A percentile compares a stretch with the other conserved stretches of the same genome.
Conservation (phyloP, 2,888 invertebrate genomes). For the Campoplex nolae region DNA sequence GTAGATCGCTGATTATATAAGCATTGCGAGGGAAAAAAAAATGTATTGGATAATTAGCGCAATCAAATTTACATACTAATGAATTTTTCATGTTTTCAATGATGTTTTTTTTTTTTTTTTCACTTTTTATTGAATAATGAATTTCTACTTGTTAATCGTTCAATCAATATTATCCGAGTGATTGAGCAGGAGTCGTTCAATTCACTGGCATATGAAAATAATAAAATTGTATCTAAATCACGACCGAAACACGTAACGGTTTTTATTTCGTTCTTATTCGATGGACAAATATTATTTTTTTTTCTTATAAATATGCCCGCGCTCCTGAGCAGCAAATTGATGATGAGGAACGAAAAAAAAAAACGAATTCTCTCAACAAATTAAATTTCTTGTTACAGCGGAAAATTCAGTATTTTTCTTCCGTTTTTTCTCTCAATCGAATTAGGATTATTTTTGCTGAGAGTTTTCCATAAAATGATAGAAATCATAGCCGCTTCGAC, state of each 20-base stretch:
- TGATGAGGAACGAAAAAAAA: not conserved
- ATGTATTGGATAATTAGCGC: constrained; percentile 36
- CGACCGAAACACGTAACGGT: not conserved
- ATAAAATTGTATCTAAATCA: not conserved
- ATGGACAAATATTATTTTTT: not conserved
- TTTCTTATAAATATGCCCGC: not conserved
- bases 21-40: constrained; percentile 1
- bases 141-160: not conserved
- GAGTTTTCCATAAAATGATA: not conserved
- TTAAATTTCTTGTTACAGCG: not conserved
- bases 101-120: not conserved
- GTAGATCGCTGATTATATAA: constrained; percentile 38
- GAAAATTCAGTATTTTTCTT: not conserved
- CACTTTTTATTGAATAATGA: not conserved
- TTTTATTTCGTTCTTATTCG: not conserved
- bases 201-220: not conserved
- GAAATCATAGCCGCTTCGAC: not conserved
- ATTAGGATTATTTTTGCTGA: constrained; percentile 3
- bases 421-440: not conserved
- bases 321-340: not conserved
- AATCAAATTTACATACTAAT: constrained; percentile 46
- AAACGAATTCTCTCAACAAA: constrained; percentile 11
- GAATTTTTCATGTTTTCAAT: constrained; percentile 18
- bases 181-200: not conserved
- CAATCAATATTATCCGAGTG: not conserved